Evolutionary conservation across 2,113 vertebrate species (phyloP).

Genomic region (Sphyrna mokarran): DNA sequence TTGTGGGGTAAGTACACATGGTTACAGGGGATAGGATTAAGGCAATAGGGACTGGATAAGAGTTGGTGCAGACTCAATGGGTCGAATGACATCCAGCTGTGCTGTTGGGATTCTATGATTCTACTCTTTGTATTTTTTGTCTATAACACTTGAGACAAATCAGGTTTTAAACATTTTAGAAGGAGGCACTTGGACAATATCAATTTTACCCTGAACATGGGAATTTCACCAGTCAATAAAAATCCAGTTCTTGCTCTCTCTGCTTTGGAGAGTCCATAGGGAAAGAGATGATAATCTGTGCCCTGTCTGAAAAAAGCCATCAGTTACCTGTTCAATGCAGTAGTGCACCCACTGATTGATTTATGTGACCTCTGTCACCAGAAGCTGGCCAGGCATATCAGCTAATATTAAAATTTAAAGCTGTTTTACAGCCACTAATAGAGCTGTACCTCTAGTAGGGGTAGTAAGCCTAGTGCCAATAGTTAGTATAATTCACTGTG

Average conservation of each 20-base stretch:
- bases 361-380: background rate
- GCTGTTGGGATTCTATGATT: too few relatives aligned
- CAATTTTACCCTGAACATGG: background rate
- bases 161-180: background rate
- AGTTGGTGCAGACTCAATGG: too few relatives aligned
- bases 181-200: background rate
- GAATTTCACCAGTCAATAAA: background rate
- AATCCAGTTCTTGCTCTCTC: background rate
- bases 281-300: background rate
- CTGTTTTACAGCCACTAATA: background rate
- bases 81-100: too few relatives aligned
- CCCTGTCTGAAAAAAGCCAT: background rate
- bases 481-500: background rate
- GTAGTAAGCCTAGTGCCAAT: background rate
- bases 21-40: too few relatives aligned
- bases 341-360: background rate
- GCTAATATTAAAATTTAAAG: background rate
- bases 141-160: background rate
- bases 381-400: background rate
- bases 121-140: background rate
- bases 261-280: background rate
- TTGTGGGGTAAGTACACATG: too few relatives aligned
- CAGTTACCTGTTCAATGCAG: background rate
- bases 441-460: background rate
- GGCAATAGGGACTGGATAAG: too few relatives aligned